Percentiles rank a stretch among this genome's conserved stretches.
phyloP scores from a whole-genome alignment of 1,140 invertebrate species.

The Philotrypesis tridentata region DNA sequence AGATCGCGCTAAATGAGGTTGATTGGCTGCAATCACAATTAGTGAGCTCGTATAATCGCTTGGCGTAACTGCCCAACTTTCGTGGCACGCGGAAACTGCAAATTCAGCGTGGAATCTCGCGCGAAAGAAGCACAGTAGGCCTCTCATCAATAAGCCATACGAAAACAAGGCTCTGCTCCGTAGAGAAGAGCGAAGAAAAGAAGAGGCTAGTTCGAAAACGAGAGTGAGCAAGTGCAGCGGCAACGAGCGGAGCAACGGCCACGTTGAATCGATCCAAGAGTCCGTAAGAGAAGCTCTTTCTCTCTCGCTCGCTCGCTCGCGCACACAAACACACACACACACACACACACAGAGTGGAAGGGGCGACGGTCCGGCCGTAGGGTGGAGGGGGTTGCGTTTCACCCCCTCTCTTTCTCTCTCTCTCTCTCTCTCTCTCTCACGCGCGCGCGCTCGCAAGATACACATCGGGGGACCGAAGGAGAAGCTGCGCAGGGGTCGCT shows the following conservation, averaged over 20 bases:
- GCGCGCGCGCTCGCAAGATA: background rate
- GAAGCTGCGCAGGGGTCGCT: slow-evolving; percentile 43
- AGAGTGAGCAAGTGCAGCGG: background rate
- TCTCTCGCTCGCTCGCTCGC: background rate
- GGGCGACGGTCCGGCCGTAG: background rate
- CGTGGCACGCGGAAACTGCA: too few species aligned
- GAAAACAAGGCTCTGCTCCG: background rate
- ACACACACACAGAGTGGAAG: too few species aligned
- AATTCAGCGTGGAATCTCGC: too few species aligned
- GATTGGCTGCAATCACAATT: too few species aligned
- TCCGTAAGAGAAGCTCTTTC: slow-evolving; percentile 49
- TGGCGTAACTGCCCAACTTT: too few species aligned
- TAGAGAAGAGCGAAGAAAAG: background rate
- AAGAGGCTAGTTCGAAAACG: background rate
- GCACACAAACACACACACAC: too few species aligned
- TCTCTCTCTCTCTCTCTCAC: too few species aligned
- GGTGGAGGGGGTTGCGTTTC: background rate
- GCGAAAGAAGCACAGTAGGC: too few species aligned
- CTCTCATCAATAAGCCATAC: background rate
- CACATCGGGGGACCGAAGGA: slow-evolving; percentile 26
- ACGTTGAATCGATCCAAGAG: slow-evolving; percentile 58
- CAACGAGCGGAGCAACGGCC: slow-evolving; percentile 46
- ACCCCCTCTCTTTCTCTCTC: too few species aligned
- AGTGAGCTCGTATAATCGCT: too few species aligned
- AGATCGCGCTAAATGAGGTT: too few species aligned